phyloP scores from a whole-genome alignment of 2,797 vertebrate genomes.

The Dipus sagitta region DNA sequence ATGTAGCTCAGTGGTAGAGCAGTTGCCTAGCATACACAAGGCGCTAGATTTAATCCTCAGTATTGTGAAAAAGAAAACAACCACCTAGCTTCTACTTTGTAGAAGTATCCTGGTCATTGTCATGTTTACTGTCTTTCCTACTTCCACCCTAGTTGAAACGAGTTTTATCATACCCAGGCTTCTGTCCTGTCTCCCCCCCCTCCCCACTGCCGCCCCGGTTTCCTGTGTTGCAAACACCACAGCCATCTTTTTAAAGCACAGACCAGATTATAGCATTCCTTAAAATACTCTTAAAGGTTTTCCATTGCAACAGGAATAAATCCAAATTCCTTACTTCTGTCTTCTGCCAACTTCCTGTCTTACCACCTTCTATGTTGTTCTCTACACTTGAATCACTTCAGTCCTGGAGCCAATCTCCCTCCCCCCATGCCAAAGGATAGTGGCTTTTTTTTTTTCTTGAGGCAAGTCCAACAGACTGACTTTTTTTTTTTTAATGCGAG shows the following conservation, averaged over 20 bases:
- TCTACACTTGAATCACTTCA: background rate
- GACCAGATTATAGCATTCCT: background rate
- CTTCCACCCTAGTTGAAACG: background rate
- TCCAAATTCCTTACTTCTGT: background rate
- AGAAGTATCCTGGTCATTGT: background rate
- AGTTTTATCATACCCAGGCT: background rate
- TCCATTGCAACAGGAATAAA: conserved; percentile 1
- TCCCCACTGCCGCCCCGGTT: no score
- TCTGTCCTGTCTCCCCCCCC: background rate
- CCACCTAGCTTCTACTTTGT: background rate
- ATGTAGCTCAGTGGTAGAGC: background rate
- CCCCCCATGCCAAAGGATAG: no score
- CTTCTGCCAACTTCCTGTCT: background rate
- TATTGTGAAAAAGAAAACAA: background rate
- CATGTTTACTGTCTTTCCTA: background rate
- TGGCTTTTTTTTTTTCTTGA: no score
- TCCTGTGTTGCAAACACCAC: background rate
- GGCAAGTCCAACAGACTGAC: no score
- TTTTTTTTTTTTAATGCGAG: no score
- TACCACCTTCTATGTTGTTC: background rate
- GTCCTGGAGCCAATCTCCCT: no score
- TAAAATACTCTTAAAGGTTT: background rate
- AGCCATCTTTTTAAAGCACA: background rate
- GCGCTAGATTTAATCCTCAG: background rate
- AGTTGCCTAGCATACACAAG: background rate